Conservation (phyloP, 1,140 invertebrate genomes). For the Pogonomyrmex californicus region DNA sequence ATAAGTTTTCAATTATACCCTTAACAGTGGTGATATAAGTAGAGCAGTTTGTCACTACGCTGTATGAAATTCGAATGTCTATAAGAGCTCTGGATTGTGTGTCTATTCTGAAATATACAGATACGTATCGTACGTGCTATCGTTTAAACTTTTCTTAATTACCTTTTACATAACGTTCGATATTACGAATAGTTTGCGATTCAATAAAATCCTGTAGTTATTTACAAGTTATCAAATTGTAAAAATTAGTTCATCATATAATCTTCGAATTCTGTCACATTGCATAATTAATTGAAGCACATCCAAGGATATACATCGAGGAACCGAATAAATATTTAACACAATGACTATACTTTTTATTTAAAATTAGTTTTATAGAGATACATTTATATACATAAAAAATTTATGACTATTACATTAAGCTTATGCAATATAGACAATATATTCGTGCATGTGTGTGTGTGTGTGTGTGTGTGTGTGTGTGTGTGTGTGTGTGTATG, state of each 20-base stretch:
- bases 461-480: not conserved
- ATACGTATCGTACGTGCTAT: slow-evolving; percentile 34
- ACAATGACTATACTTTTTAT: slow-evolving; percentile 86
- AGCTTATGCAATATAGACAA: slow-evolving; percentile 77
- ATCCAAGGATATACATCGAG: not conserved
- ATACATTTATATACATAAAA: slow-evolving; percentile 86
- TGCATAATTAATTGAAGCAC: too few relatives aligned
- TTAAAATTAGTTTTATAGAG: slow-evolving; percentile 84
- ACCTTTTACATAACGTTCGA: slow-evolving; percentile 10
- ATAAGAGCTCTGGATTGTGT: slow-evolving; percentile 64
- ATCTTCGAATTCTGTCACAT: too few relatives aligned
- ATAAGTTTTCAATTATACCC: not conserved
- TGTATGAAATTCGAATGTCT: slow-evolving; percentile 33
- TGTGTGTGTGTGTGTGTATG: not conserved
- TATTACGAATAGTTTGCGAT: not conserved
- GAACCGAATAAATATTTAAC: slow-evolving; percentile 72
- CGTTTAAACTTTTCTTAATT: slow-evolving; percentile 7
- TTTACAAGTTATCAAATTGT: too few relatives aligned
- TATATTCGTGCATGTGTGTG: slow-evolving; percentile 72
- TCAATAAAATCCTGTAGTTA: too few relatives aligned
- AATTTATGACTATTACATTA: slow-evolving; percentile 84
- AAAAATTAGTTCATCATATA: too few relatives aligned
- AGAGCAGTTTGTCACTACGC: slow-evolving; percentile 48
- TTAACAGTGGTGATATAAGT: slow-evolving; percentile 35
- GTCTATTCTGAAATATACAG: slow-evolving; percentile 68